Evolutionary conservation across 2,797 vertebrate species (phyloP).

Genomic region (Acanthurus lineatus): DNA sequence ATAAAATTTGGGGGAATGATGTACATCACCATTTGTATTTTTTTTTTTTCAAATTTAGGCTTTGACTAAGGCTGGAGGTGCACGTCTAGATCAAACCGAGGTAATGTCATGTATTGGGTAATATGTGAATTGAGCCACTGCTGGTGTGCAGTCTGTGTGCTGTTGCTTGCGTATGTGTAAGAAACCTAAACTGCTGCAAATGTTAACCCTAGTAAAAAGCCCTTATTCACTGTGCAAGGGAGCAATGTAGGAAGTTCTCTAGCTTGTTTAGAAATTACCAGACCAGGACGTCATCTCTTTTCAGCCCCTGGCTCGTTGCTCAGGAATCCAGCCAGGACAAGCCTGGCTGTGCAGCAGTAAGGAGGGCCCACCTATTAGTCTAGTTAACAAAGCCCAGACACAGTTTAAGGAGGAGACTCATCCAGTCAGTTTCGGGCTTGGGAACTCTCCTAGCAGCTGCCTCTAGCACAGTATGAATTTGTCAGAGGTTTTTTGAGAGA

Average conservation of each 20-base stretch:
- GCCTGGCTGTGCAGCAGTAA: slow-evolving; percentile 31
- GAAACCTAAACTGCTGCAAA: slow-evolving; percentile 1
- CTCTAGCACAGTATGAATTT: background rate
- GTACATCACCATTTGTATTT: background rate
- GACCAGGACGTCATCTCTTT: slow-evolving; percentile 26
- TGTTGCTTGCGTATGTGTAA: slow-evolving; percentile 3
- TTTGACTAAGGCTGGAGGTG: background rate
- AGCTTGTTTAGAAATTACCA: slow-evolving; percentile 30
- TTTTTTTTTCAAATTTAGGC: background rate
- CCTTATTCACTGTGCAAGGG: background rate
- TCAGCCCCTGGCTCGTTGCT: slow-evolving; percentile 26
- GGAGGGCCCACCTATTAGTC: slow-evolving; percentile 21
- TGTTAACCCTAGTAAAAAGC: background rate
- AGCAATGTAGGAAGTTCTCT: slow-evolving; percentile 6
- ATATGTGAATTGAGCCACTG: background rate
- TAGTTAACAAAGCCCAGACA: slow-evolving; percentile 39
- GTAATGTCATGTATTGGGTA: background rate
- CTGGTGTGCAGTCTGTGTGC: background rate
- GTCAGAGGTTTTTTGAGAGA: background rate
- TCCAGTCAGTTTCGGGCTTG: slow-evolving; percentile 19
- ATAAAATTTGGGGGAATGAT: background rate
- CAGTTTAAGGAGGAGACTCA: slow-evolving; percentile 1
- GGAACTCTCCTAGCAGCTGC: slow-evolving; percentile 8
- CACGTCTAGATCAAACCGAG: background rate
- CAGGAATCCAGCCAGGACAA: slow-evolving; percentile 33